Evolutionary conservation across 1,140 invertebrate genomes (phyloP).

Genomic region (Drosophila burlai): DNA sequence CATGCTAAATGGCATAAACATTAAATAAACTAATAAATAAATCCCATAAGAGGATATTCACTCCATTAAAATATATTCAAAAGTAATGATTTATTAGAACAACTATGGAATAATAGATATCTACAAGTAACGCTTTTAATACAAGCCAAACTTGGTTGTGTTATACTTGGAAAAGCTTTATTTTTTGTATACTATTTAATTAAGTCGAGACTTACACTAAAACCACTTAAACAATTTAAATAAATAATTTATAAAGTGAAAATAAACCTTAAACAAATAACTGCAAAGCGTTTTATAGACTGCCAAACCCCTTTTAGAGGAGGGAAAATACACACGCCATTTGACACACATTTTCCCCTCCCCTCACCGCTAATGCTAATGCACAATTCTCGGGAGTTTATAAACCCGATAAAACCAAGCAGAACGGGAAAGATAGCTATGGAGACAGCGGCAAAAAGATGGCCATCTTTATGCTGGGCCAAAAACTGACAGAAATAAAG

Average conservation of each 20-base stretch:
- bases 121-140: not conserved
- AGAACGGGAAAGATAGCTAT: slow-evolving; percentile 19
- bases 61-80: not conserved
- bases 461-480: slow-evolving; percentile 69
- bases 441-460: slow-evolving; percentile 44
- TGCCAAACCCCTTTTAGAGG: not conserved
- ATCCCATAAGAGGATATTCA: not conserved
- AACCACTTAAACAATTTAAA: not conserved
- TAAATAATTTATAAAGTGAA: slow-evolving; percentile 5
- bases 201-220: not conserved
- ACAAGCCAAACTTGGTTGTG: not conserved
- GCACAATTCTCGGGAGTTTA: slow-evolving; percentile 50
- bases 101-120: not conserved
- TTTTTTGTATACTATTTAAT: too few species aligned
- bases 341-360: slow-evolving; percentile 19
- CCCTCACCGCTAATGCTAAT: slow-evolving; percentile 39
- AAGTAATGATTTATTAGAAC: not conserved
- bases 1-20: not conserved
- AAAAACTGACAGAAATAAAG: slow-evolving; percentile 80
- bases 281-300: slow-evolving; percentile 26
- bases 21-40: slow-evolving; percentile 7
- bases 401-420: slow-evolving; percentile 41
- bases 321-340: slow-evolving; percentile 21
- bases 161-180: too few species aligned
- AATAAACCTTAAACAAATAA: slow-evolving; percentile 13